A percentile compares a stretch with the other conserved stretches of the same genome.
Evolutionary conservation across 2,888 invertebrate species (phyloP).

Genomic region (Ryuthela nishihirai): DNA sequence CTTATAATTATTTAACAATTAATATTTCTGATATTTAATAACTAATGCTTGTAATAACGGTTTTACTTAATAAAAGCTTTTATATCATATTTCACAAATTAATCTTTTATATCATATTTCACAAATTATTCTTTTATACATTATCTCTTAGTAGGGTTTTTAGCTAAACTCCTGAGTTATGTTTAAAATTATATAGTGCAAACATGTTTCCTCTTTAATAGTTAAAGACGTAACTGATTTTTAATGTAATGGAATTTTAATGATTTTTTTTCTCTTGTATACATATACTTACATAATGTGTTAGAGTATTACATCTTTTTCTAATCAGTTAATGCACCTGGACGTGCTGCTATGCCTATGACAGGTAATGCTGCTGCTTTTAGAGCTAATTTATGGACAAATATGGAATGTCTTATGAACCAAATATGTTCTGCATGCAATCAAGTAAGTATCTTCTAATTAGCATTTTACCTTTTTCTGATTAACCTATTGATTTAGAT

Average conservation of each 20-base stretch:
- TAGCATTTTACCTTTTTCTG: too few relatives aligned
- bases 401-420: conserved; percentile 79
- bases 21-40: background rate
- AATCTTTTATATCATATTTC: background rate
- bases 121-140: background rate
- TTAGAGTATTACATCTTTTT: background rate
- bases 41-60: background rate
- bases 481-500: too few relatives aligned
- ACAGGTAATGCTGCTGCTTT: conserved; percentile 59
- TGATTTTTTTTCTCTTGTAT: background rate
- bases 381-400: conserved; percentile 74
- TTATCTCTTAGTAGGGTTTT: too few relatives aligned
- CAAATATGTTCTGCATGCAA: conserved; percentile 54
- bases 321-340: conserved; percentile 50
- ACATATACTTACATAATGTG: background rate
- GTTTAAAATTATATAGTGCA: too few relatives aligned
- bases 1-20: background rate
- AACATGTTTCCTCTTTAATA: too few relatives aligned
- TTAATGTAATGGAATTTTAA: background rate
- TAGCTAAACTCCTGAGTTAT: too few relatives aligned
- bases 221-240: too few relatives aligned
- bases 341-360: conserved; percentile 59
- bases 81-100: background rate
- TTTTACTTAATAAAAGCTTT: background rate
- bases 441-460: conserved; percentile 46